phyloP scores from a whole-genome alignment of 2,888 invertebrate species.

The Drosophila paramelanica region DNA sequence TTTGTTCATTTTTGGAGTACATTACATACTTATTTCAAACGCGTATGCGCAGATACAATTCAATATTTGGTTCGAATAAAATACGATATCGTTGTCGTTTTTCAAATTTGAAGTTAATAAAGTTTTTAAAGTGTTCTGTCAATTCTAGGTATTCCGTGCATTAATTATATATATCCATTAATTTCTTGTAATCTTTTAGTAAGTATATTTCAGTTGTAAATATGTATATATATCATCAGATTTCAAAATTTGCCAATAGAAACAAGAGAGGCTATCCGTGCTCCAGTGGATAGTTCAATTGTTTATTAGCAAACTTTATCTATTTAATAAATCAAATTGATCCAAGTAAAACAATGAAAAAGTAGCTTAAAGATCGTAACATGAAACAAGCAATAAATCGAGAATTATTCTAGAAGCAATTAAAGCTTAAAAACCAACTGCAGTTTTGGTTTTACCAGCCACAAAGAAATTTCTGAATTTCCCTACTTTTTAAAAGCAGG shows the following conservation, averaged over 20 bases:
- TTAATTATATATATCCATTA: slow-evolving; percentile 16
- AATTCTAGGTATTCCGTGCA: slow-evolving; percentile 41
- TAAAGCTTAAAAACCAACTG: slow-evolving; percentile 53
- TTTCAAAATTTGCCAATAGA: slow-evolving; percentile 4
- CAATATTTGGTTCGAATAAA: slow-evolving; percentile 74
- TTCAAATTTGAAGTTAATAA: slow-evolving; percentile 73
- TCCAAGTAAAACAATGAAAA: background rate
- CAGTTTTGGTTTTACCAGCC: slow-evolving; percentile 55
- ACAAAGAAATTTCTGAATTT: background rate
- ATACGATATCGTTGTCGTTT: slow-evolving; percentile 76
- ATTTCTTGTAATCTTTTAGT: slow-evolving; percentile 36
- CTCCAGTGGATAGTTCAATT: slow-evolving; percentile 63
- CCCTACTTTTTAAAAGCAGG: slow-evolving; percentile 4
- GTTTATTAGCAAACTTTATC: slow-evolving; percentile 21
- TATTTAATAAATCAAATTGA: slow-evolving; percentile 3
- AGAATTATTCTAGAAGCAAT: slow-evolving; percentile 28
- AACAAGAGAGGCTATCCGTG: slow-evolving; percentile 57
- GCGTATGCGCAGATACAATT: slow-evolving; percentile 76
- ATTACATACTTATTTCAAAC: slow-evolving; percentile 74
- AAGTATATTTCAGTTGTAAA: slow-evolving; percentile 38
- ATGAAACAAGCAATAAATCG: slow-evolving; percentile 44
- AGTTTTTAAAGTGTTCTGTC: slow-evolving; percentile 62
- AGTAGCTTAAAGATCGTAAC: slow-evolving; percentile 10
- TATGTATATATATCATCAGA: slow-evolving; percentile 11
- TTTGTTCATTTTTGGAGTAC: slow-evolving; percentile 59